Conservation (phyloP, 2,113 vertebrate species). For the Engraulis encrasicolus region DNA sequence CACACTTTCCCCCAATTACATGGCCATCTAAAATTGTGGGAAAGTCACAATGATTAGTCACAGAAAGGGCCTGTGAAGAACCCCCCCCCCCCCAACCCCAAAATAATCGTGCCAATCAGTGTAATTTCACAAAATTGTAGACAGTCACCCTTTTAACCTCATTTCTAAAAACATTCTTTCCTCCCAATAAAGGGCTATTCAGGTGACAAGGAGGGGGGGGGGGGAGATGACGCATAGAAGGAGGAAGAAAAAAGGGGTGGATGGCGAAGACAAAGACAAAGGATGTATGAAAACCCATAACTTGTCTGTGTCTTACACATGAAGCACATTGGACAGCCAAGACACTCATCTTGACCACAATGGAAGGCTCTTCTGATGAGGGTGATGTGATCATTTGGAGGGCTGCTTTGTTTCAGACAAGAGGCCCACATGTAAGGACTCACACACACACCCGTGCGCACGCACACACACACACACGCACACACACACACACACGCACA, state of each 20-base stretch:
- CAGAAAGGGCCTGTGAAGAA: background rate
- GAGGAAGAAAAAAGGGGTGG: conserved; percentile 9
- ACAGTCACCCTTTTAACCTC: conserved; percentile 41
- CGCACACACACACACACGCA: no score
- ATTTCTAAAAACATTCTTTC: conserved; percentile 30
- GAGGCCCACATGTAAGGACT: conserved; percentile 34
- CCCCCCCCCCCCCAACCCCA: no score
- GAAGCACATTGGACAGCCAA: background rate
- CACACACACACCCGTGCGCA: no score
- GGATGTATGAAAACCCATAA: background rate
- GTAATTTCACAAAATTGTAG: conserved; percentile 30
- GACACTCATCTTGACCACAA: conserved; percentile 34
- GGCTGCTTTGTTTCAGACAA: conserved; percentile 58
- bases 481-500: background rate
- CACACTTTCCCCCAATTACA: conserved; percentile 40
- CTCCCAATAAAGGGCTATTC: conserved; percentile 47
- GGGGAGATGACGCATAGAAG: background rate
- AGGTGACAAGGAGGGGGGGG: conserved; percentile 35
- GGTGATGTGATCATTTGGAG: conserved; percentile 45
- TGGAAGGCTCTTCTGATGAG: conserved; percentile 35
- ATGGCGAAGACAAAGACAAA: no score
- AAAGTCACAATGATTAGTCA: background rate
- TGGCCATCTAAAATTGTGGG: conserved; percentile 3
- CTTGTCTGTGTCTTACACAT: background rate
- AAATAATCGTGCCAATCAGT: conserved; percentile 47